Evolutionary conservation across 1,140 invertebrate species (phyloP).

Genomic region (Drosophila bipectinata): DNA sequence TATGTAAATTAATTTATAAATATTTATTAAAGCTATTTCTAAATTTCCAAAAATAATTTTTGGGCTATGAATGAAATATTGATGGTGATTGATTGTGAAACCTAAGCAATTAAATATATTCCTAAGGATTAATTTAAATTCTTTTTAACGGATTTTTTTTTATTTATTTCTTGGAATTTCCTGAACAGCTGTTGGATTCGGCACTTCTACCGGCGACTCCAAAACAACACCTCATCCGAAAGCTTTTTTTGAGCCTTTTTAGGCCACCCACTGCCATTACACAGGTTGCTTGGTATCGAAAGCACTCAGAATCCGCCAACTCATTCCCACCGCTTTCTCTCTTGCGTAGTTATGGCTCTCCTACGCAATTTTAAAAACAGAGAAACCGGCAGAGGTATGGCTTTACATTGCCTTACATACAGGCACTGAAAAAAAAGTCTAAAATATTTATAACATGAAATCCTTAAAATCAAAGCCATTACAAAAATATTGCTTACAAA

Average conservation of each 20-base stretch:
- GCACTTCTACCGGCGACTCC: not conserved
- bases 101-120: too few species aligned
- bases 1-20: too few species aligned
- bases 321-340: not conserved
- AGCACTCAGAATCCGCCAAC: not conserved
- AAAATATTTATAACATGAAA: not conserved
- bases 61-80: too few species aligned
- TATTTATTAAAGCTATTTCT: too few species aligned
- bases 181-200: not conserved
- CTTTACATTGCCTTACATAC: not conserved
- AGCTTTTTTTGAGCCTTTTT: slow-evolving; percentile 1
- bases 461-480: too few species aligned
- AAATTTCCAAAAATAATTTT: too few species aligned
- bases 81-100: too few species aligned
- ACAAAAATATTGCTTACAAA: too few species aligned
- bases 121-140: too few species aligned
- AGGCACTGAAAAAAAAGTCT: not conserved
- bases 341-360: not conserved
- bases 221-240: not conserved
- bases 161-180: not conserved
- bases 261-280: not conserved
- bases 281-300: not conserved
- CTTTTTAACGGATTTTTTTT: not conserved
- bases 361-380: not conserved
- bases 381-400: not conserved